phyloP scores from a whole-genome alignment of 2,113 vertebrate species.

The Anolis carolinensis region DNA sequence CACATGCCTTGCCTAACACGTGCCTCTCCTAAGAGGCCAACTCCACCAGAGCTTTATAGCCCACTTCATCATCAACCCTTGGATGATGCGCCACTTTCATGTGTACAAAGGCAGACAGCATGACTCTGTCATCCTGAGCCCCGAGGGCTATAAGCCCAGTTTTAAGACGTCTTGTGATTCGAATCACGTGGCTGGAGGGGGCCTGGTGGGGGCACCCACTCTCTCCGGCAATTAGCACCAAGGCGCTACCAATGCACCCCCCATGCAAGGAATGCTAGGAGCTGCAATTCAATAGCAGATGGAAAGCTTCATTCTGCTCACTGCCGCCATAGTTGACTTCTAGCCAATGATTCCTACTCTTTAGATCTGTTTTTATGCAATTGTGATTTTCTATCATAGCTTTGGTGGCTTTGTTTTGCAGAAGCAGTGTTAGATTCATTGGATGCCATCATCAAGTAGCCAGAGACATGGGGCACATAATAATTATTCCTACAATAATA shows the following conservation, averaged over 20 bases:
- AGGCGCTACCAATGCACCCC: not conserved
- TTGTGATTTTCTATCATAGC: not conserved
- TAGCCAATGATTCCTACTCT: not conserved
- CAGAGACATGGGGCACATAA: too few species aligned
- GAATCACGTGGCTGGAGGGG: not conserved
- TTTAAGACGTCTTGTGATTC: slow-evolving; percentile 1
- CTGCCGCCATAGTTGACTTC: not conserved
- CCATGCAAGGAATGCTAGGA: too few species aligned
- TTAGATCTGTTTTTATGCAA: not conserved
- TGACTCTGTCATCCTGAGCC: not conserved
- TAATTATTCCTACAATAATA: too few species aligned
- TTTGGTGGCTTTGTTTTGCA: not conserved
- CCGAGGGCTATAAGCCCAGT: not conserved
- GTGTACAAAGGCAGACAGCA: not conserved
- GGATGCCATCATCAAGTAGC: too few species aligned
- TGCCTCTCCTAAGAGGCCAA: not conserved
- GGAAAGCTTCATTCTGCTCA: too few species aligned
- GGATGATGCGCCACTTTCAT: not conserved
- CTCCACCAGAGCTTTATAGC: not conserved
- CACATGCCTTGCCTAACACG: not conserved
- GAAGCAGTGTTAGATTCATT: not conserved
- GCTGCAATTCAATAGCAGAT: too few species aligned
- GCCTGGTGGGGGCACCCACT: not conserved
- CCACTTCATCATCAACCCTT: not conserved
- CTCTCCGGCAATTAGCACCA: not conserved